Evolutionary conservation across 2,888 invertebrate species (phyloP).

Genomic region (Macrophya annulata): DNA sequence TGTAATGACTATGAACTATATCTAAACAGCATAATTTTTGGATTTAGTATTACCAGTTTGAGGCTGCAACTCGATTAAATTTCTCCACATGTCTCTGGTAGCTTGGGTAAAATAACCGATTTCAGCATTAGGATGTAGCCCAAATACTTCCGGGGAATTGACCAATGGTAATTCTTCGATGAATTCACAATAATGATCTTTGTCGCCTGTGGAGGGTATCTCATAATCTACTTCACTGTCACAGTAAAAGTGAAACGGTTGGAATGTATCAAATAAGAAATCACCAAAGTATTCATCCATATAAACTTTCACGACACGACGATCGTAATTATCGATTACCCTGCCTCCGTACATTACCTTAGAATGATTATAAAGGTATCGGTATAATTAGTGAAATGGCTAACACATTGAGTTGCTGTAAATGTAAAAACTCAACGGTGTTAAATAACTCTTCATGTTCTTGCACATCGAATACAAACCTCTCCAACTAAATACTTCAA

Average conservation of each 20-base stretch:
- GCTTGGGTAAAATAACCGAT: constrained; percentile 96
- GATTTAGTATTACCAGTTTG: constrained; percentile 86
- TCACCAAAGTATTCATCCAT: constrained; percentile 98
- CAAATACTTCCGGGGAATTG: constrained; percentile 95
- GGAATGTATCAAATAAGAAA: constrained; percentile 94
- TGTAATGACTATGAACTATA: not conserved
- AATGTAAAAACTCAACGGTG: not conserved
- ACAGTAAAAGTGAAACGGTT: constrained; percentile 94
- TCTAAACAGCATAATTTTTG: constrained; percentile 39
- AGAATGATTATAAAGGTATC: constrained; percentile 46
- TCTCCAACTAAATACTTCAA: constrained; percentile 96
- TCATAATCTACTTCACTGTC: constrained; percentile 89
- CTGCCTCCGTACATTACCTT: constrained; percentile 97
- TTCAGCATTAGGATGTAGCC: constrained; percentile 96
- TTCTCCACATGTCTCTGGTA: constrained; percentile 92
- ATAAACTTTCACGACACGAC: constrained; percentile 92
- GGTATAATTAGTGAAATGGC: not conserved
- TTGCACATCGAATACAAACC: constrained; percentile 78
- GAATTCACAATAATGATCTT: constrained; percentile 86
- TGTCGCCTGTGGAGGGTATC: constrained; percentile 86
- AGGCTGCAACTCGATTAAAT: constrained; percentile 94
- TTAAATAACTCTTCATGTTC: not conserved
- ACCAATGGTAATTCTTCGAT: constrained; percentile 91
- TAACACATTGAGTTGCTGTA: constrained; percentile 15
- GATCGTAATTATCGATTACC: constrained; percentile 95